Conservation (phyloP, 2,797 vertebrate species). For the Enteromius paludinosus region DNA sequence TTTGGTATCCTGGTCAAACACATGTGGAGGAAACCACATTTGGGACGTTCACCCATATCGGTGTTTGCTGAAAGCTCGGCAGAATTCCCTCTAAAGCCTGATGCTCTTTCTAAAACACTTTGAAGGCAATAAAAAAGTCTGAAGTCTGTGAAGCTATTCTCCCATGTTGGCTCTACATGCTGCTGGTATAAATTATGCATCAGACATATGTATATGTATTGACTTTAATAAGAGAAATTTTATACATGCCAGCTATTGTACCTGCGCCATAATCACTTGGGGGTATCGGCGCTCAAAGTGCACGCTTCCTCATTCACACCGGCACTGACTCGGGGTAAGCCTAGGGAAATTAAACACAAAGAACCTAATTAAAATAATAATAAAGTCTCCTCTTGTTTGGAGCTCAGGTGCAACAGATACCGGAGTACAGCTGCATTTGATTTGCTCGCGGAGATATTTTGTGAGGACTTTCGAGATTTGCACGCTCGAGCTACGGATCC, state of each 20-base stretch:
- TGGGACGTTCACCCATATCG: conserved; percentile 49
- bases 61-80: conserved; percentile 50
- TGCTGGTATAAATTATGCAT: conserved; percentile 84
- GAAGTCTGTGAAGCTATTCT: conserved; percentile 73
- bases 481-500: conserved; percentile 67
- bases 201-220: conserved; percentile 82
- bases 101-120: conserved; percentile 70
- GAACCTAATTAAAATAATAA: conserved; percentile 81
- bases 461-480: conserved; percentile 67
- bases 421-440: conserved; percentile 66
- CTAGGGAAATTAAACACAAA: conserved; percentile 72
- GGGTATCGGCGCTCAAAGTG: conserved; percentile 69
- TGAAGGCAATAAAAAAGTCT: conserved; percentile 73
- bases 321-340: conserved; percentile 43
- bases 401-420: conserved; percentile 56
- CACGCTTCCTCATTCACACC: conserved; percentile 47
- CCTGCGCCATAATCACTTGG: conserved; percentile 76
- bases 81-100: conserved; percentile 48
- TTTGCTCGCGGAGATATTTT: conserved; percentile 65
- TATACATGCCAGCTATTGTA: conserved; percentile 76
- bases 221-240: conserved; percentile 82
- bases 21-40: conserved; percentile 36
- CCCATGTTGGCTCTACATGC: conserved; percentile 71
- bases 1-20: conserved; percentile 54
- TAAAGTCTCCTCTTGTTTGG: conserved; percentile 72